Conservation (phyloP, 2,797 vertebrate species). For the Varecia variegata region DNA sequence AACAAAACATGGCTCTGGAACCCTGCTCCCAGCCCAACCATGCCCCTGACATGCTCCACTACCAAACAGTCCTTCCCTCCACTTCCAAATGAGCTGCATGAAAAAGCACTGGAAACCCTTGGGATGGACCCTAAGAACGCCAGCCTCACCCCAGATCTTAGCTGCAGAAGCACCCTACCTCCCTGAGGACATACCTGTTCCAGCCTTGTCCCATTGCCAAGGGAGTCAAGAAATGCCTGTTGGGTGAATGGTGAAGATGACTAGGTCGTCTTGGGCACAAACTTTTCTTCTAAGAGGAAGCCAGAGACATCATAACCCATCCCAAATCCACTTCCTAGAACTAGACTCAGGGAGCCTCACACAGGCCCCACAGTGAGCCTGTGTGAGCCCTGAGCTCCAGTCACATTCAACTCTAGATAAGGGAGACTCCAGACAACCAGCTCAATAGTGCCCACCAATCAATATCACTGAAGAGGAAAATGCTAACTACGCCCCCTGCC, state of each 20-base stretch:
- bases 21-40: neutral
- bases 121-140: neutral
- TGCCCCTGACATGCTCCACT: neutral
- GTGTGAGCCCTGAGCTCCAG: neutral
- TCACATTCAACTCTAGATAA: neutral
- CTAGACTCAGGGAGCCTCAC: neutral
- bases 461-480: neutral
- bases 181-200: neutral
- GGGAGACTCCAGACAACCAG: neutral
- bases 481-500: neutral
- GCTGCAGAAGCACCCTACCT: neutral
- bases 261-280: neutral
- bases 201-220: neutral
- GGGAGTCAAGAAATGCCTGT: neutral
- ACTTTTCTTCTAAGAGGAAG: neutral
- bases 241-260: neutral
- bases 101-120: neutral
- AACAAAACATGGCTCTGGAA: neutral
- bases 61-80: neutral
- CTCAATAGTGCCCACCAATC: neutral
- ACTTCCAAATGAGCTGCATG: neutral
- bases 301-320: neutral
- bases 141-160: neutral
- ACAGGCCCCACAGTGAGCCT: neutral
- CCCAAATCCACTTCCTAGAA: neutral